Evolutionary conservation across 2,888 invertebrate species (phyloP), one percentile per base, ranked within the genome.

Genomic region (Leptopilina syphax): DNA sequence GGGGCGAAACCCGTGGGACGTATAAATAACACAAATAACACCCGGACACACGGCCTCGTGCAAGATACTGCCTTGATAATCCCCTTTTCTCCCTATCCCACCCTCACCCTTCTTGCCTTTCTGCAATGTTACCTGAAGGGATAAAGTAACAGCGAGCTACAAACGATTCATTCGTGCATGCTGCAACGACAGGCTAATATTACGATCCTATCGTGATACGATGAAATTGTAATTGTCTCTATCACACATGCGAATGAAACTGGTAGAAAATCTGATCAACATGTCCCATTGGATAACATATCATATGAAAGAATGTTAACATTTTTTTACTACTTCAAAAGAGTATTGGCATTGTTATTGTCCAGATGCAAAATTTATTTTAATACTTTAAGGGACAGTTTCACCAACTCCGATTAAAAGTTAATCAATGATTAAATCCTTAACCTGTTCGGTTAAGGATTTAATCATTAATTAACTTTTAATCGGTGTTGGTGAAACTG

Each of bases 11-110:
- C 88, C 90, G 83, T 84, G 90, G 90, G 91, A 89, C 89, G 86
- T 88, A 90, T 91, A 90, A 91, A 91, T 91, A 91, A 90, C 88
- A 88, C 86, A 85, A 90, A 90, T 89, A 91, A 91, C 88, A 86
- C 83, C 83, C 83, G 83, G 81, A 80, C 50, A 50, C 80, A 81
- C 84, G 77, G 81, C 77, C 80, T 80, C 79, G 73, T 27, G 77
- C 79, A 24, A 87, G 87, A 87, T 87, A 86, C 84, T 85, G 82
- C 79, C 80, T 85, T 83, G 86, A 87, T 87, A 86, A 85, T 84
- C 83, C 80, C 77, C 81, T 78, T 79, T 77, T 77, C 13, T 76
- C 63, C 66, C 44, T 77, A 54, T 76, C 77, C 60, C 18, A 18
- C 18, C 18, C 18, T 18, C 18, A 18, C 18, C 18, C 18, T 18